Base-by-base conservation (phyloP, 2,113 vertebrate species). In the Lamprologus speciosus region DNA sequence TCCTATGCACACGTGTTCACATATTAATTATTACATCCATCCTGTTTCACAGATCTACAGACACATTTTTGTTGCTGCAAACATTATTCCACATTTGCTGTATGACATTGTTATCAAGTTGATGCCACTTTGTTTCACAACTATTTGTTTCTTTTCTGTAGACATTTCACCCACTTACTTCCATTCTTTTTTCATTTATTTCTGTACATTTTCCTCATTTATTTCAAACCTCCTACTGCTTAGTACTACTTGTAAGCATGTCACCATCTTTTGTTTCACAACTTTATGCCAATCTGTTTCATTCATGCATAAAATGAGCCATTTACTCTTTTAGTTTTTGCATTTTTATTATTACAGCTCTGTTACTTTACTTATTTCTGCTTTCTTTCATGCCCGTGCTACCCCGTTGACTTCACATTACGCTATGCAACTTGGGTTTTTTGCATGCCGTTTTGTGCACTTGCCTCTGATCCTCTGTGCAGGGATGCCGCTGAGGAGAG, bases 401-500 rank as follows among this genome's bases (percentile, higher is more conserved):
- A 8, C 28, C 26, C 26, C 7, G 2, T 28, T 50, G 10, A 19
- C 70, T 19, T 75, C 70, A 50, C 16, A 47, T 11, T 12, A 19
- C 2, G 2, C 70, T 75, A 28, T 75, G 70, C 23, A 50, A 28
- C 42, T 75, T 33, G 33, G 6, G 7, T 31, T 50, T 31, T 50
- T 28, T 81, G 9, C 79, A 47, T 42, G 23, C 19, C 10, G 3
- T 53, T 53, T 53, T 51, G 9, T 87, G 87, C 86, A 98, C 98
- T 98, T 97, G 97, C 98, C 97, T 99, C 97, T 97, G 94, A 97
- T 96, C 96, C 97, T 97, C 96, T 97, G 97, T 85, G 97, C 96
- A 85, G 96, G 96, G 96, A 95, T 96, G 96, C 95, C 94, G 81
- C 90, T 87, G 94, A 97, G 94, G 87, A 97, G 94, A 92, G 97